Conservation (phyloP, 2,113 vertebrate species). For the Ranitomeya variabilis region DNA sequence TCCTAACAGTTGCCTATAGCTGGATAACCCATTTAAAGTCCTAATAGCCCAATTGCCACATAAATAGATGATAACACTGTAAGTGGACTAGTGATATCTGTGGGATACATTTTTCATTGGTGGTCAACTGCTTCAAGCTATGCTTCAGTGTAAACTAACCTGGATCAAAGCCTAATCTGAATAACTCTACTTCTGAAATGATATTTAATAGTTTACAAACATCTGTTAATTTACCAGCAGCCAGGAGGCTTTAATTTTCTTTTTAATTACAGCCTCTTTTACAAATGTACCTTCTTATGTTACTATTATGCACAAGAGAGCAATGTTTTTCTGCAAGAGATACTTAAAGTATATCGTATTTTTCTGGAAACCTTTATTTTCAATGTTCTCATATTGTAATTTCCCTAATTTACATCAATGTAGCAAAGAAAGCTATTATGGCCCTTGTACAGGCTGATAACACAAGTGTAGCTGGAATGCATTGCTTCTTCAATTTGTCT, state of each 20-base stretch:
- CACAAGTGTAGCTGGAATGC: constrained; percentile 14
- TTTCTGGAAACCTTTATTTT: constrained; percentile 24
- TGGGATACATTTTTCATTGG: too few relatives aligned
- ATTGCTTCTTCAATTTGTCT: constrained; percentile 29
- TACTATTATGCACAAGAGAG: constrained; percentile 3
- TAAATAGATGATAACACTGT: too few relatives aligned
- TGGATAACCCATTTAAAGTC: too few relatives aligned
- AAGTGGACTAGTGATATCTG: too few relatives aligned
- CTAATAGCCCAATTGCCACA: background rate
- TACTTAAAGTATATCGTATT: background rate
- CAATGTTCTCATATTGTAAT: constrained; percentile 31
- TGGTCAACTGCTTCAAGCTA: too few relatives aligned
- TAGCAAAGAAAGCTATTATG: constrained; percentile 40
- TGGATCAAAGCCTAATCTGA: too few relatives aligned
- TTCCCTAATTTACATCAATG: constrained; percentile 42
- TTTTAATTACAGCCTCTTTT: background rate
- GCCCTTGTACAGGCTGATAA: constrained; percentile 32
- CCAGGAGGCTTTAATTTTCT: background rate
- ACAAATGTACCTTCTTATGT: background rate
- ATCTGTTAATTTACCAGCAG: background rate
- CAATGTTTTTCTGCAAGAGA: constrained; percentile 15
- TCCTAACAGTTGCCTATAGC: too few relatives aligned
- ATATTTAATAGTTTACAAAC: background rate
- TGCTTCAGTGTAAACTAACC: too few relatives aligned
- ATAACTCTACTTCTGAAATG: background rate